phyloP scores from a whole-genome alignment of 2,113 vertebrate genomes.

The Hemiscyllium ocellatum region DNA sequence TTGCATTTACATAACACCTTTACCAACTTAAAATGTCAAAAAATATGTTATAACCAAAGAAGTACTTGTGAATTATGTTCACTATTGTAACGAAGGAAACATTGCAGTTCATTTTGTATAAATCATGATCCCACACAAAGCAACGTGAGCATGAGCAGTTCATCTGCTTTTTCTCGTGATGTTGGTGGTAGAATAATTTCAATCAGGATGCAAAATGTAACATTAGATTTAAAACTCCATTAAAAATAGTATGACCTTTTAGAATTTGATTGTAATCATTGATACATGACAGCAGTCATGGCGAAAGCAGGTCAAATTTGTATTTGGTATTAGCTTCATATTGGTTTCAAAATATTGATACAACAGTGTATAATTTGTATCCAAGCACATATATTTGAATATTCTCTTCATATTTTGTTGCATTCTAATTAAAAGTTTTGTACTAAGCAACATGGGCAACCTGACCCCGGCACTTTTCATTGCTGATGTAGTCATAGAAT shows the following conservation, averaged over 20 bases:
- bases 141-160: neutral
- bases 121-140: neutral
- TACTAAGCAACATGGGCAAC: neutral
- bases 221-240: neutral
- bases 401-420: neutral
- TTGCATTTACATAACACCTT: neutral
- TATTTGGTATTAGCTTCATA: neutral
- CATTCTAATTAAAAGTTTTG: neutral
- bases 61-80: neutral
- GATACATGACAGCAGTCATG: neutral
- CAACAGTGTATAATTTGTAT: neutral
- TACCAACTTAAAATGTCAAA: neutral
- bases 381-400: neutral
- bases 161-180: neutral
- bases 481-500: neutral
- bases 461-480: neutral
- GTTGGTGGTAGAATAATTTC: neutral
- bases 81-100: neutral
- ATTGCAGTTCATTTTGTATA: neutral
- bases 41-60: neutral
- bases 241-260: neutral
- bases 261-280: neutral
- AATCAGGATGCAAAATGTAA: neutral
- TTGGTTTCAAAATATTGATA: neutral
- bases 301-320: neutral